Percentiles rank a stretch among this genome's conserved stretches.
Evolutionary conservation across 2,113 vertebrate species (phyloP).

Genomic region (Tyto alba): DNA sequence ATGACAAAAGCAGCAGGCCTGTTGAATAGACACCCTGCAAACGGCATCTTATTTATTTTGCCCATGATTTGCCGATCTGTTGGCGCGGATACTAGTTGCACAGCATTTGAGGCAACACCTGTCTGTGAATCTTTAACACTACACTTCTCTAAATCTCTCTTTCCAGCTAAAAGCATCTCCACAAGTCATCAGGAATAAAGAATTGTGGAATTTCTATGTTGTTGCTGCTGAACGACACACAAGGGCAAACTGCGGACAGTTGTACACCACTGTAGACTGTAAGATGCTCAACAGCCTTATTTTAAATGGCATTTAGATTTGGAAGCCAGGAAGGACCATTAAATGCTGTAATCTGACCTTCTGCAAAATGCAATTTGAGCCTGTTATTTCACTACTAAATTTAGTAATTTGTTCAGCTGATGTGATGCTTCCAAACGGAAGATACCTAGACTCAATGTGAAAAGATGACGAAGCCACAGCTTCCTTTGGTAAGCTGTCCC

Average conservation of each 20-base stretch:
- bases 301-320: background rate
- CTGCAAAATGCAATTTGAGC: background rate
- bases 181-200: background rate
- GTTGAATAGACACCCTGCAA: background rate
- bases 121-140: background rate
- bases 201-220: background rate
- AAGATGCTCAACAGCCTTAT: background rate
- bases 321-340: background rate
- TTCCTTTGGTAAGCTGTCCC: background rate
- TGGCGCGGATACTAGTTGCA: fast-evolving
- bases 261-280: fast-evolving
- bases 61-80: background rate
- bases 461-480: background rate
- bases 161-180: background rate
- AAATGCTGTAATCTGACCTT: background rate
- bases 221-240: background rate
- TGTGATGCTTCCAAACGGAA: background rate
- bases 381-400: background rate
- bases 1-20: background rate
- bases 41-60: background rate
- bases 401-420: background rate
- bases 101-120: background rate
- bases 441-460: background rate
- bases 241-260: background rate
- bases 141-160: background rate